Percentiles rank a stretch among this genome's conserved stretches.
Evolutionary conservation across 2,797 vertebrate species (phyloP).

Genomic region (Pseudomugil tenellus): DNA sequence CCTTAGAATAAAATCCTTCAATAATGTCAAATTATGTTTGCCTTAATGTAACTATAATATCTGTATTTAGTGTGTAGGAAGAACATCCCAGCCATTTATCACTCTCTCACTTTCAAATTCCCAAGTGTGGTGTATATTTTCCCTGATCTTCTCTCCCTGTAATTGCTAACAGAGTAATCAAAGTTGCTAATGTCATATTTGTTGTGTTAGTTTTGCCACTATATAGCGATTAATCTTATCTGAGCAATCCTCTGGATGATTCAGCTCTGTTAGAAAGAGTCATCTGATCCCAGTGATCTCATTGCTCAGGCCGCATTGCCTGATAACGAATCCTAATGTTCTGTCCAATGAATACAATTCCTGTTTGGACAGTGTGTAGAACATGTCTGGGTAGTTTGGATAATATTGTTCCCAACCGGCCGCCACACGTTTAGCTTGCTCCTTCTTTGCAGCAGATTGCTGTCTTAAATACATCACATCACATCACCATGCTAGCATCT

Average conservation of each 20-base stretch:
- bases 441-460: constrained; percentile 16
- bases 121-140: constrained; percentile 53
- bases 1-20: not conserved
- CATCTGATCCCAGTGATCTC: constrained; percentile 74
- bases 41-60: not conserved
- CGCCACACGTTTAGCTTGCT: not conserved
- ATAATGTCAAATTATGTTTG: not conserved
- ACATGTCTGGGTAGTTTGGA: constrained; percentile 44
- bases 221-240: constrained; percentile 66
- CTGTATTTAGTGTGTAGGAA: not conserved
- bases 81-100: constrained; percentile 32
- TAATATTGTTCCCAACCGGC: constrained; percentile 69
- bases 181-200: constrained; percentile 52
- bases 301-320: constrained; percentile 42
- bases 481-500: constrained; percentile 26
- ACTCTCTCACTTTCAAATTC: constrained; percentile 43
- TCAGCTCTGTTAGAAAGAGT: constrained; percentile 37
- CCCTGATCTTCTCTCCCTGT: constrained; percentile 50
- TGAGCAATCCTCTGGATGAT: constrained; percentile 46
- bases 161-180: constrained; percentile 64
- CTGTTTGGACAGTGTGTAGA: constrained; percentile 66
- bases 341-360: constrained; percentile 54
- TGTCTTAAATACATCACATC: constrained; percentile 26
- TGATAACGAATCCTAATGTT: constrained; percentile 66
- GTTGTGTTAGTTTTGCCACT: constrained; percentile 68